phyloP scores from a whole-genome alignment of 2,113 vertebrate species.

The Rallus limicola region DNA sequence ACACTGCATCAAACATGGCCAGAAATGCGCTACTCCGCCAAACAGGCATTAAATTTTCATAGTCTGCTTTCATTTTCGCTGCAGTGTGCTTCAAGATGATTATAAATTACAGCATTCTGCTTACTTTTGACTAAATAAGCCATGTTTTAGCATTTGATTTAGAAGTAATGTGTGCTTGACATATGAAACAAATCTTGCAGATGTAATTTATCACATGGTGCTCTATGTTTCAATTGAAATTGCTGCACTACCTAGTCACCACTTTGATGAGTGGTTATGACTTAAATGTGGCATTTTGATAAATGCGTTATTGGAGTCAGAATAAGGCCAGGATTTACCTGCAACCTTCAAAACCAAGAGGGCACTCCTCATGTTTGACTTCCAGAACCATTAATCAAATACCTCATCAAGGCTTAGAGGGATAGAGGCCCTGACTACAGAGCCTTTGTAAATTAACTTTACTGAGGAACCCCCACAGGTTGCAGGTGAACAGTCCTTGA shows the following conservation, averaged over 20 bases:
- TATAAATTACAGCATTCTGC: constrained; percentile 78
- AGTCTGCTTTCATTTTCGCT: constrained; percentile 74
- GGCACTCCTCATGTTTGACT: neutral
- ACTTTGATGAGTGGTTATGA: constrained; percentile 13
- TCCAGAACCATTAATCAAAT: constrained; percentile 28
- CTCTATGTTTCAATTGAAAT: constrained; percentile 48
- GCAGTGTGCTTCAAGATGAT: constrained; percentile 67
- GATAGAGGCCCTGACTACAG: neutral
- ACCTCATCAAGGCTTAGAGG: constrained; percentile 22
- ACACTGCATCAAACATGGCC: constrained; percentile 50
- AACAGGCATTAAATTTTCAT: constrained; percentile 80
- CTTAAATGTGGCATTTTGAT: constrained; percentile 19
- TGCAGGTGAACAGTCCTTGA: constrained; percentile 38
- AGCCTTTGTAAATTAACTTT: constrained; percentile 43
- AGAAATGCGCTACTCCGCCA: constrained; percentile 53
- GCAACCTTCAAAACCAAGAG: constrained; percentile 1
- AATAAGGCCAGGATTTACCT: constrained; percentile 39
- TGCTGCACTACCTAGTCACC: neutral
- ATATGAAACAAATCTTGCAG: constrained; percentile 70
- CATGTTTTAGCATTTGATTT: constrained; percentile 78
- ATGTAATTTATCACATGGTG: constrained; percentile 65
- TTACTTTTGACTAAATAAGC: constrained; percentile 79
- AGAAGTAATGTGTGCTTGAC: constrained; percentile 71
- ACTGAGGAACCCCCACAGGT: neutral
- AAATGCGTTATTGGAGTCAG: constrained; percentile 1